These are phyloP conservation scores for Drosophila erecta DNA, from an alignment of 1,140 invertebrate genomes.

Conservation along the genomic window DNA sequence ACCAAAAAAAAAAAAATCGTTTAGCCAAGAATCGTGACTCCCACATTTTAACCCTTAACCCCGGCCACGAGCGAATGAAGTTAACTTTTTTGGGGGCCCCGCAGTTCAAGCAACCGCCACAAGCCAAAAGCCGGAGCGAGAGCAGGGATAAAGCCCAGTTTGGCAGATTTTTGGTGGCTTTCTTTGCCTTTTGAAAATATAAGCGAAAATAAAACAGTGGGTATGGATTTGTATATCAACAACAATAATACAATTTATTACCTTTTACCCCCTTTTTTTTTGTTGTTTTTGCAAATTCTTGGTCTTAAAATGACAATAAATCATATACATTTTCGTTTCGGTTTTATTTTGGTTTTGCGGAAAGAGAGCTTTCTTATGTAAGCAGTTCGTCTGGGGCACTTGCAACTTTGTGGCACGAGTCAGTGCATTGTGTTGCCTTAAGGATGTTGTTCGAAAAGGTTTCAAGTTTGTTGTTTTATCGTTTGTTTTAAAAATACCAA, in stretches of 20 bases:
- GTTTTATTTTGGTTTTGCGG: constrained; percentile 31
- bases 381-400: constrained; percentile 23
- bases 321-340: constrained; percentile 69
- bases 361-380: constrained; percentile 51
- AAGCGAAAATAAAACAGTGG: constrained; percentile 43
- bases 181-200: constrained; percentile 49
- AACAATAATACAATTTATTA: constrained; percentile 84
- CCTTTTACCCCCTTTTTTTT: constrained; percentile 56
- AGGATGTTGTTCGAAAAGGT: neutral
- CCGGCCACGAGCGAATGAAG: constrained; percentile 79
- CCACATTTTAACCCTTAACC: constrained; percentile 84
- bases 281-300: constrained; percentile 72
- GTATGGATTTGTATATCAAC: constrained; percentile 52
- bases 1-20: constrained; percentile 41
- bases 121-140: constrained; percentile 30
- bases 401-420: constrained; percentile 43
- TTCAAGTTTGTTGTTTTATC: neutral
- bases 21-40: constrained; percentile 81
- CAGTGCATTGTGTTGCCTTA: constrained; percentile 40
- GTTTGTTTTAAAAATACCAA: too few relatives aligned
- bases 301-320: constrained; percentile 82
- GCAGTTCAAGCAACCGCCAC: constrained; percentile 19
- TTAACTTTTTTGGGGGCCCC: constrained; percentile 54
- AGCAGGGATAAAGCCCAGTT: constrained; percentile 9
- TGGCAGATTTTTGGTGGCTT: constrained; percentile 56